Base-by-base conservation (phyloP, 2,888 invertebrate genomes). In the Apamea monoglypha region DNA sequence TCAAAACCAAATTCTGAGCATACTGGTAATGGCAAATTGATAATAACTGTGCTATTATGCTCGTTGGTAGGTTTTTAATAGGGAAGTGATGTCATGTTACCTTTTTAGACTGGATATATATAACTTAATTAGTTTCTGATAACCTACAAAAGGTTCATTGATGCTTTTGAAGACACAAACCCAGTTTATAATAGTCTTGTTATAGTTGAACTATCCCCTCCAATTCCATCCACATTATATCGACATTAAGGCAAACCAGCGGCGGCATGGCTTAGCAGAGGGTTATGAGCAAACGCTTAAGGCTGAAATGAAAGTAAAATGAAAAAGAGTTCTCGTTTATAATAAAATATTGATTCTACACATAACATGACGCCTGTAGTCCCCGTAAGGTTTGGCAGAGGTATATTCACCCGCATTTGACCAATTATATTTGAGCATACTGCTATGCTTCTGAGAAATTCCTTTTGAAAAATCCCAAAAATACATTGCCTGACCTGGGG, bases 111-210 rank as follows among this genome's bases (percentile, higher is more conserved):
- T 50, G 6, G 59, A 18, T 64, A 18, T 3, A 14, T 63, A 47
- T 3, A 18, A 59, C 14, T 40, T 32, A 12, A 16, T 36, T n/a
- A 21, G 32, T 72, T 21, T 44, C 12, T 44, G 36, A 36, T 74
- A 61, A 82, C 44, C 7, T 53, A 61, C 25, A 74, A 59, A 72
- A 61, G 8, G n/a, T 18, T 68, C n/a, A 74, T 53, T 61, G 14
- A n/a, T 2, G 2, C 8, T 18, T 50, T 66, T 53, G 6, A 81
- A 40, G n/a, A 50, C 47, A 59, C 8, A 36, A 6, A 32, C n/a
- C 32, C 14, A 68, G 29, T 21, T 50, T 8, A 29, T 29, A 21
- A 16, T 12, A 32, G 10, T 61, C 16, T 40, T 29, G 21, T 16
- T 29, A 7, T 2, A 66, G 18, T 40, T 56, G 12, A n/a, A 18